These are phyloP conservation scores for Loris lydekkerianus DNA, from an alignment of 2,797 vertebrate species.

Conservation along the genomic window DNA sequence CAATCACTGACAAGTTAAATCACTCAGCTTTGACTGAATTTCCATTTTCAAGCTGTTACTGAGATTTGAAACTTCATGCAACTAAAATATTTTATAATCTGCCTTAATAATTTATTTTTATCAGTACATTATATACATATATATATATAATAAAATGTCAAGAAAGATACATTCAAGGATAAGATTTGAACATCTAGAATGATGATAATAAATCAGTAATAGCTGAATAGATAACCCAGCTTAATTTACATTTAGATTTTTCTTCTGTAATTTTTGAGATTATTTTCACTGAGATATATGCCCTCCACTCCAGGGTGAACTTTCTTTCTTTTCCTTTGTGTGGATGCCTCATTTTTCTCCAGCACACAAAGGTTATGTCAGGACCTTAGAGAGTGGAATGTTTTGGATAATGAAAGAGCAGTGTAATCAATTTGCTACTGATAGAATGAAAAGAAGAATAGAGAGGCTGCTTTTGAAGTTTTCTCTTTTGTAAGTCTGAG, in stretches of 20 bases:
- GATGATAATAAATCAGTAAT: not conserved
- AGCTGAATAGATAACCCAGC: not conserved
- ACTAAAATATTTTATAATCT: slow-evolving; percentile 8
- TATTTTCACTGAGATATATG: not conserved
- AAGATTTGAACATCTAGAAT: not conserved
- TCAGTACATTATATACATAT: not conserved
- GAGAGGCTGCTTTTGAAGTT: slow-evolving; percentile 64
- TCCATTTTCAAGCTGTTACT: not conserved
- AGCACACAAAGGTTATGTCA: not conserved
- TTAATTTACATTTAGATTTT: not conserved
- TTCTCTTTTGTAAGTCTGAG: slow-evolving; percentile 59
- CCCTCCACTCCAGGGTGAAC: not conserved
- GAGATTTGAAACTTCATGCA: not conserved
- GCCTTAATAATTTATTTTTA: not conserved
- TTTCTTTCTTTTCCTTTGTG: not conserved
- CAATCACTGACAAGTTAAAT: not conserved
- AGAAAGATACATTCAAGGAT: not conserved
- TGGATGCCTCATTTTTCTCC: not conserved
- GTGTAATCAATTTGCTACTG: slow-evolving; percentile 66
- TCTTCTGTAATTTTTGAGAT: not conserved
- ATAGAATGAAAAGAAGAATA: slow-evolving; percentile 21
- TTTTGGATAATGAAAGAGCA: slow-evolving; percentile 31
- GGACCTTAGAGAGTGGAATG: not conserved
- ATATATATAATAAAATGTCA: not conserved
- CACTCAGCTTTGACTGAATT: not conserved